Evolutionary conservation across 2,797 vertebrate species (phyloP).

Genomic region (Micrastur ruficollis): DNA sequence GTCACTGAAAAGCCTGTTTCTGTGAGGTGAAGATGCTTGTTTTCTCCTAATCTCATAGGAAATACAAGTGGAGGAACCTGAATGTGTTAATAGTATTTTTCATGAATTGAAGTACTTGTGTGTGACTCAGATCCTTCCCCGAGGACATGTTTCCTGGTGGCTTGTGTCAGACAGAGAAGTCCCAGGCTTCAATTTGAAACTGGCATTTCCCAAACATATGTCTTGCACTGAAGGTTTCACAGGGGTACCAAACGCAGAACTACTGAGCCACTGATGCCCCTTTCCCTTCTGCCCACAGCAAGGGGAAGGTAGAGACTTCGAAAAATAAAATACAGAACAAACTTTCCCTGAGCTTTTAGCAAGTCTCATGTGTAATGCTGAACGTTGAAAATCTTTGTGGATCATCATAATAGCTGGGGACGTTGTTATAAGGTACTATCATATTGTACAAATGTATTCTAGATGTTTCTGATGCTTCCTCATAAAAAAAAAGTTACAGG

Average conservation of each 20-base stretch:
- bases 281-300: too few species aligned
- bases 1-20: neutral
- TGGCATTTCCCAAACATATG: neutral
- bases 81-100: neutral
- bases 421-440: fast-evolving
- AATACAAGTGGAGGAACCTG: neutral
- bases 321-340: neutral
- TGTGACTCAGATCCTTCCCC: neutral
- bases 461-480: neutral
- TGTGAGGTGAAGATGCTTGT: neutral
- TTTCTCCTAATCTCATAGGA: neutral
- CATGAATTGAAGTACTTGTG: neutral
- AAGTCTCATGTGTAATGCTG: neutral
- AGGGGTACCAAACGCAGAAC: too few species aligned
- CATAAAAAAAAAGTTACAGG: neutral
- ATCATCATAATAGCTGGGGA: neutral
- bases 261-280: too few species aligned
- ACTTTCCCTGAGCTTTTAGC: neutral
- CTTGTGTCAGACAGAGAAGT: neutral
- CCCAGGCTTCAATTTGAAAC: neutral
- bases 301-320: neutral
- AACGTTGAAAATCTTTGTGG: neutral
- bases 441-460: neutral
- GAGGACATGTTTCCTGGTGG: neutral
- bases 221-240: neutral